Percentiles rank a stretch among this genome's conserved stretches.
Evolutionary conservation across 2,888 invertebrate genomes (phyloP).

Genomic region (Candidula unifasciata): DNA sequence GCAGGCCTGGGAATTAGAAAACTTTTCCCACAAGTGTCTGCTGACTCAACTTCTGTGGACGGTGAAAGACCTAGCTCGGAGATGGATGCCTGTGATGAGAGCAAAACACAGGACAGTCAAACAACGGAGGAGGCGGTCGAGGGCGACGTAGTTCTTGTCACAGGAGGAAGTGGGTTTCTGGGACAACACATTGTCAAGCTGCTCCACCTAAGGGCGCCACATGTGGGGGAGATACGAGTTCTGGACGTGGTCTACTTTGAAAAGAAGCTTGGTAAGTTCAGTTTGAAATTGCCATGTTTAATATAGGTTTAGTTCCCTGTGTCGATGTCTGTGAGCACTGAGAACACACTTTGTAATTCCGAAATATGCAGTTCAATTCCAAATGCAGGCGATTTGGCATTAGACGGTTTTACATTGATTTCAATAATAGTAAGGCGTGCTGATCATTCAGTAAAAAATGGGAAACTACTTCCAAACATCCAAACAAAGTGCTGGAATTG

Average conservation of each 20-base stretch:
- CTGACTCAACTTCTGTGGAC: no score
- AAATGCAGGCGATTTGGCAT: no score
- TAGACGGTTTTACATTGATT: no score
- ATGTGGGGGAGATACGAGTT: constrained; percentile 82
- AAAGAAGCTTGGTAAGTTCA: constrained; percentile 79
- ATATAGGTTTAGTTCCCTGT: no score
- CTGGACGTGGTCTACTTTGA: constrained; percentile 81
- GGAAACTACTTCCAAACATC: no score
- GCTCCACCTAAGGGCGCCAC: constrained; percentile 79
- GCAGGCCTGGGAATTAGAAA: not conserved
- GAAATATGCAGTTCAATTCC: no score
- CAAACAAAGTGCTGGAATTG: no score
- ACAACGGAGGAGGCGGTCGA: not conserved
- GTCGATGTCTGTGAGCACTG: no score
- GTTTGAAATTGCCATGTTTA: not conserved
- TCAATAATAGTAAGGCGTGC: no score
- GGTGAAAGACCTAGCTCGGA: not conserved
- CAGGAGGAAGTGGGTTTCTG: constrained; percentile 82
- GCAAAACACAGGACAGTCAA: not conserved
- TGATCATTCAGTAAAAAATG: no score
- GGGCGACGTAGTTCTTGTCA: constrained; percentile 70
- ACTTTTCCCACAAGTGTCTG: not conserved
- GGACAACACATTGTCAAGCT: constrained; percentile 83
- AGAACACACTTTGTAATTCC: no score
- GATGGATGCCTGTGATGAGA: not conserved